These are phyloP conservation scores for Phrynocephalus guinanensis DNA, from an alignment of 2,797 vertebrate genomes.

Conservation along the genomic window DNA sequence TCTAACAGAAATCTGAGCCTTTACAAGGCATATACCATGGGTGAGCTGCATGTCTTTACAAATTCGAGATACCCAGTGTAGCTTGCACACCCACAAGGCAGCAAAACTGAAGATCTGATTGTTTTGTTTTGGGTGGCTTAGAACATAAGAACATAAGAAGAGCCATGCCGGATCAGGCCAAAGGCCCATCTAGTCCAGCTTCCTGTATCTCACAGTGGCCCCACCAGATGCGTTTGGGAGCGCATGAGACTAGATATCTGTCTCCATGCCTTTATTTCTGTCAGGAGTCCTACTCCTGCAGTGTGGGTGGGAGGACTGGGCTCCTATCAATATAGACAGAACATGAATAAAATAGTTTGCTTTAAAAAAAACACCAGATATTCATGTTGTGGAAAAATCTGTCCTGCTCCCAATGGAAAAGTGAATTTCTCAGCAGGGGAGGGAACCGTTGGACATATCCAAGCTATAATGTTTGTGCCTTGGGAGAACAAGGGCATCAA, in stretches of 20 bases:
- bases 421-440: neutral
- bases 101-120: neutral
- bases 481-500: slow-evolving; percentile 1
- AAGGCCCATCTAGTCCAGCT: too few relatives aligned
- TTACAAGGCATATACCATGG: neutral
- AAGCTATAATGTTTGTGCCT: too few relatives aligned
- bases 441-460: neutral
- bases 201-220: too few relatives aligned
- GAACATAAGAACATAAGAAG: too few relatives aligned
- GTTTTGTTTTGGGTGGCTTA: neutral
- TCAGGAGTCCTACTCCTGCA: neutral
- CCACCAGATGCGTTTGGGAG: too few relatives aligned
- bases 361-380: neutral
- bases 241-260: too few relatives aligned
- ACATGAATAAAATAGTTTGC: neutral
- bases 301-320: neutral
- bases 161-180: too few relatives aligned
- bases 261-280: neutral
- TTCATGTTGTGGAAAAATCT: neutral
- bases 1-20: neutral
- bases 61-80: neutral
- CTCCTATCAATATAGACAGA: neutral
- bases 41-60: too few relatives aligned
- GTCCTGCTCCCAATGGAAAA: neutral
- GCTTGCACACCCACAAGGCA: neutral